Conservation (phyloP, 1,140 invertebrate genomes). For the Papilio machaon region DNA sequence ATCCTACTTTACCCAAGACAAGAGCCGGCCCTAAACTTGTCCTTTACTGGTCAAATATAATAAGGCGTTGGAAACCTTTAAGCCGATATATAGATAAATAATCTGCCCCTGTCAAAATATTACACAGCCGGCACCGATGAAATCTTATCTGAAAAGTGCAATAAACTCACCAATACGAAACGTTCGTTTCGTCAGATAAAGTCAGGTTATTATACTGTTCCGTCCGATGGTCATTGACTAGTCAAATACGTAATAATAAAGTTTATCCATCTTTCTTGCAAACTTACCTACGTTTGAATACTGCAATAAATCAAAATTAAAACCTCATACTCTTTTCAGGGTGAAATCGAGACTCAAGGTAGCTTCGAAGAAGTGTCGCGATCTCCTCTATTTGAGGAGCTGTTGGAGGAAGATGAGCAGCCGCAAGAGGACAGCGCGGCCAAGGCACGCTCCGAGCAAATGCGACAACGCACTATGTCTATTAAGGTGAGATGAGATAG, state of each 20-base stretch:
- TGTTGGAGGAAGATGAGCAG: conserved; percentile 70
- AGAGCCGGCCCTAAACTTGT: background rate
- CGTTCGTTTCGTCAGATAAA: background rate
- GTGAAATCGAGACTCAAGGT: conserved; percentile 86
- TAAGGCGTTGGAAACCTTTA: background rate
- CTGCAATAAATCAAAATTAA: background rate
- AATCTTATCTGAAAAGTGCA: background rate
- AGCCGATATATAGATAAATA: background rate
- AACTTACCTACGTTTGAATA: background rate
- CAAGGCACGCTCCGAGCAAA: conserved; percentile 26
- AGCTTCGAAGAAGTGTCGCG: conserved; percentile 82
- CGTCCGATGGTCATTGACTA: background rate
- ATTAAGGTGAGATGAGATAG: conserved; percentile 55
- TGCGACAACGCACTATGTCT: conserved; percentile 66
- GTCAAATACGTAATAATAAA: background rate
- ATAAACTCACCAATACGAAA: conserved; percentile 2
- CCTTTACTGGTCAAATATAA: background rate
- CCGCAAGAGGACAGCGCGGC: conserved; percentile 42
- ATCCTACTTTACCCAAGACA: background rate
- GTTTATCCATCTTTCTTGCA: background rate
- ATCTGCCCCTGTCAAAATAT: conserved; percentile 16
- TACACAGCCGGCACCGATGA: background rate
- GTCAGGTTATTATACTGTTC: background rate
- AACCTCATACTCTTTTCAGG: conserved; percentile 66
- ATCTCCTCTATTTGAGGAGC: conserved; percentile 73